Evolutionary conservation across 2,113 vertebrate genomes (phyloP).

Genomic region (Anser brachyrhynchus): DNA sequence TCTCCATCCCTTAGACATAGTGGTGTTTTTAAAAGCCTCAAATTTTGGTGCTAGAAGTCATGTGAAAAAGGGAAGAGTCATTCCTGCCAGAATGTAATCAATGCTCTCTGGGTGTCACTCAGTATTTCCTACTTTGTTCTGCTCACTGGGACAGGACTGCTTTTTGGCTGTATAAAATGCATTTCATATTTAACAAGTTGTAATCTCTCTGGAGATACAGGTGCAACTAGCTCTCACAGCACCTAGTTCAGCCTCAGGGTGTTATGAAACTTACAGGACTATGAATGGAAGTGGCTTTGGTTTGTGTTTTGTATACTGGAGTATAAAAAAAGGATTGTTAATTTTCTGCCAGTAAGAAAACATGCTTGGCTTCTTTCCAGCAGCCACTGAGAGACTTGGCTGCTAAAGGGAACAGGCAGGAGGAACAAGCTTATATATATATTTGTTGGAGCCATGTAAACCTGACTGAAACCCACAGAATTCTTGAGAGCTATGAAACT

Average conservation of each 20-base stretch:
- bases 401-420: background rate
- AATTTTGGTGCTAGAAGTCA: background rate
- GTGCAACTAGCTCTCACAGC: background rate
- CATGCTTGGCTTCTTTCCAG: background rate
- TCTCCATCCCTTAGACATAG: background rate
- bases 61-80: fast-evolving
- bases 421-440: background rate
- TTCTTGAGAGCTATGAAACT: background rate
- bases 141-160: background rate
- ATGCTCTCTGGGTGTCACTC: background rate
- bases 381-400: background rate
- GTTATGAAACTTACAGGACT: background rate
- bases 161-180: background rate
- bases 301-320: background rate
- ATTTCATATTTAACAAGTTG: background rate
- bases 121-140: background rate
- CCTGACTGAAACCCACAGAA: background rate
- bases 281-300: background rate
- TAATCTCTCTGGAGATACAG: background rate
- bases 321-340: background rate
- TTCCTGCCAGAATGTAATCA: background rate
- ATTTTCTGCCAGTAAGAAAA: background rate
- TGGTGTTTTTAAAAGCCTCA: background rate
- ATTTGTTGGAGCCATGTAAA: background rate
- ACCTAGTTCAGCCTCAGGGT: background rate